Percentiles rank a stretch among this genome's conserved stretches.
These are phyloP conservation scores for Yoshiicerus persimilis DNA, from an alignment of 1,140 invertebrate species.

Conservation along the genomic window DNA sequence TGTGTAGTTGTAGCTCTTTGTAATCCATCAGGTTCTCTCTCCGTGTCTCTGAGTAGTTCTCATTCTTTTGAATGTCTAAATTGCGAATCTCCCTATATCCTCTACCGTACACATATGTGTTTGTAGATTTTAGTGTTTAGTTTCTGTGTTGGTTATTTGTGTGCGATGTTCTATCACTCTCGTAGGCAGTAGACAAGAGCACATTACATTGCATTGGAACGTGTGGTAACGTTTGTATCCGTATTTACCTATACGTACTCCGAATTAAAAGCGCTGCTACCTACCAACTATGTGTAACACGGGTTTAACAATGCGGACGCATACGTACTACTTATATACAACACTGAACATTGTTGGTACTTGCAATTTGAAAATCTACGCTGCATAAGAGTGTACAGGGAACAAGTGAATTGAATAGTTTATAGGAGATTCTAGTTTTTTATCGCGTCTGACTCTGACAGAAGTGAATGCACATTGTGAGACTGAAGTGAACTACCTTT, in stretches of 20 bases:
- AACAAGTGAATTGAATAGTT: neutral
- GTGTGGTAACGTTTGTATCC: neutral
- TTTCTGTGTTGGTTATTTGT: neutral
- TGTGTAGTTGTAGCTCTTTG: neutral
- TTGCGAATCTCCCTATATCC: neutral
- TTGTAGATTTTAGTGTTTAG: neutral
- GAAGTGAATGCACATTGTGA: neutral
- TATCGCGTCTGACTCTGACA: neutral
- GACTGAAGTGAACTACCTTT: neutral
- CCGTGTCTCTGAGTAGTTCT: neutral
- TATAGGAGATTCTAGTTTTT: neutral
- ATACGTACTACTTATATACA: no score
- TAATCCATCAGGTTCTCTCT: constrained; percentile 1
- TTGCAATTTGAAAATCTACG: no score
- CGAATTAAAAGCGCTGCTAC: neutral
- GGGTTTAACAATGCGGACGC: no score
- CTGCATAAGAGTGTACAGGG: no score
- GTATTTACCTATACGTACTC: no score
- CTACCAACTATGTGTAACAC: neutral
- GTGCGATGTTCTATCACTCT: neutral
- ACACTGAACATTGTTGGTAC: no score
- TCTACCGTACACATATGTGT: neutral
- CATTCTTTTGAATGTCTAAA: neutral
- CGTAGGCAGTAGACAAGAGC: neutral
- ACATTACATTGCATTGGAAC: neutral